These are phyloP conservation scores for Ctenopoma multispine DNA, from an alignment of 2,797 vertebrate genomes.

Conservation along the genomic window DNA sequence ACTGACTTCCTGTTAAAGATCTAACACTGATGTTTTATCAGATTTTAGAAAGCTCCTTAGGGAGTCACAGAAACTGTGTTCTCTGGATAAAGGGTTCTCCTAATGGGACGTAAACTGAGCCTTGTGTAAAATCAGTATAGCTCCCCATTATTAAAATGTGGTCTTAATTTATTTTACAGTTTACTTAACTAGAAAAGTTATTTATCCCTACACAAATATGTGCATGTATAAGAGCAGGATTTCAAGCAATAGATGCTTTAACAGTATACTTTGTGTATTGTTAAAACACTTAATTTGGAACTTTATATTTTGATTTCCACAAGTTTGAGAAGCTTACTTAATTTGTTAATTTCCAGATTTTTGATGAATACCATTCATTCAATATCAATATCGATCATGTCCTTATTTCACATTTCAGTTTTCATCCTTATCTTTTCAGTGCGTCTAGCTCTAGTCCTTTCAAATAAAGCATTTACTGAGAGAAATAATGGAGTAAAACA, in stretches of 20 bases:
- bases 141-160: not conserved
- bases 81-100: not conserved
- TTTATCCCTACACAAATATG: not conserved
- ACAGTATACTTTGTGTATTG: not conserved
- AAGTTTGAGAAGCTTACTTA: slow-evolving; percentile 11
- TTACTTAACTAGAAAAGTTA: not conserved
- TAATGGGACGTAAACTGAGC: not conserved
- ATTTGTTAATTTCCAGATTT: slow-evolving; percentile 15
- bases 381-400: not conserved
- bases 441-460: slow-evolving; percentile 4
- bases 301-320: not conserved
- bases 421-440: slow-evolving; percentile 2
- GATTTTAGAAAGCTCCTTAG: not conserved
- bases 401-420: slow-evolving; percentile 18
- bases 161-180: not conserved
- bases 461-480: slow-evolving; percentile 24
- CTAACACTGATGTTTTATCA: not conserved
- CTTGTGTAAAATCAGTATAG: not conserved
- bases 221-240: not conserved
- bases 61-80: not conserved
- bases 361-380: slow-evolving; percentile 2
- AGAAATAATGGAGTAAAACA: slow-evolving; percentile 37
- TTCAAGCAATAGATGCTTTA: slow-evolving; percentile 1
- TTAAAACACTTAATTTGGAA: not conserved
- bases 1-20: not conserved